phyloP scores from a whole-genome alignment of 2,797 vertebrate species.

The Tenualosa ilisha region DNA sequence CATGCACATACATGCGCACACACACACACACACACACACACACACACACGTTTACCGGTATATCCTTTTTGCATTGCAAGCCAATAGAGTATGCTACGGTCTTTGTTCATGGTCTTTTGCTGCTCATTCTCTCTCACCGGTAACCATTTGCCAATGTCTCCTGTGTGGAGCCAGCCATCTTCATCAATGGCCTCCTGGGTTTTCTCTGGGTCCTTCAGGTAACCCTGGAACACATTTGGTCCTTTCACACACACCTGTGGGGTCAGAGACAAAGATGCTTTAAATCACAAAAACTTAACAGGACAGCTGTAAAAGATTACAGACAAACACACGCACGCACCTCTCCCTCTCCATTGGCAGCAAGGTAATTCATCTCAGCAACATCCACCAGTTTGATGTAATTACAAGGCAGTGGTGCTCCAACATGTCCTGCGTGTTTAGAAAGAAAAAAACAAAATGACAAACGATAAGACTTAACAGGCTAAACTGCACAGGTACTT shows the following conservation, averaged over 20 bases:
- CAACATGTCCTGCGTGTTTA: slow-evolving; percentile 84
- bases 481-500: too few relatives aligned
- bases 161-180: slow-evolving; percentile 95
- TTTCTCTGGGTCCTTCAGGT: slow-evolving; percentile 89
- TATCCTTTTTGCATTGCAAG: too few relatives aligned
- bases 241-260: slow-evolving; percentile 91
- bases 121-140: slow-evolving; percentile 76
- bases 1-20: too few relatives aligned
- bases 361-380: slow-evolving; percentile 94
- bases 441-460: background rate
- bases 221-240: slow-evolving; percentile 89
- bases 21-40: too few relatives aligned
- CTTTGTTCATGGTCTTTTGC: background rate
- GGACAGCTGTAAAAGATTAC: slow-evolving; percentile 19
- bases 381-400: slow-evolving; percentile 90
- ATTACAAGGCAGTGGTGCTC: slow-evolving; percentile 91
- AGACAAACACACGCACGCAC: slow-evolving; percentile 59
- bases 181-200: slow-evolving; percentile 89
- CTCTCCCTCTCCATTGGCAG: slow-evolving; percentile 91
- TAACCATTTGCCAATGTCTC: slow-evolving; percentile 94
- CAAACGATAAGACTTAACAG: too few relatives aligned
- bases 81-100: too few relatives aligned
- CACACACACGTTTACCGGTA: too few relatives aligned
- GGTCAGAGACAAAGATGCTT: slow-evolving; percentile 22
- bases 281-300: background rate